Evolutionary conservation across 2,888 invertebrate genomes (phyloP).

Genomic region (Cordilura impudica): DNA sequence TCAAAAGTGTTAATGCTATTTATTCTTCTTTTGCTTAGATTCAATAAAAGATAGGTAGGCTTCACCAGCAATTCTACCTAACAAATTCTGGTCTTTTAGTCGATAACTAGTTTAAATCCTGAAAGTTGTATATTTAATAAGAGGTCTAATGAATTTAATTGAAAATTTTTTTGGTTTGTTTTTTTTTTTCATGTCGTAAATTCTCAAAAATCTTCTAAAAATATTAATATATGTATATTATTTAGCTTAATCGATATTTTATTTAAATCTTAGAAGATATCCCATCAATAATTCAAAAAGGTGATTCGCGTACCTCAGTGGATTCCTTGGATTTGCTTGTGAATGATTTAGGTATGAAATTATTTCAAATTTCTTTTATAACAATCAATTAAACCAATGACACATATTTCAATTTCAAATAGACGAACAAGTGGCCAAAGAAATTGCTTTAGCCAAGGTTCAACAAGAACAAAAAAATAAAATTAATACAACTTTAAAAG

Average conservation of each 20-base stretch:
- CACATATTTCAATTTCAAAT: neutral
- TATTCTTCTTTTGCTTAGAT: no score
- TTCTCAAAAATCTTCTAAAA: no score
- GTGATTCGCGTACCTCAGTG: slow-evolving; percentile 64
- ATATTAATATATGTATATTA: neutral
- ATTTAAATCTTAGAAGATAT: slow-evolving; percentile 45
- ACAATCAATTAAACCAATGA: neutral
- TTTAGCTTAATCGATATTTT: slow-evolving; percentile 10
- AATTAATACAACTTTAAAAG: neutral
- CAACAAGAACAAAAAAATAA: slow-evolving; percentile 15
- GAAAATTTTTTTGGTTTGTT: no score
- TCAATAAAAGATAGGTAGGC: no score
- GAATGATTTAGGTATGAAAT: slow-evolving; percentile 67
- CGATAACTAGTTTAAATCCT: no score
- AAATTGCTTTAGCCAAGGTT: slow-evolving; percentile 22
- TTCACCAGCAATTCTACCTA: no score
- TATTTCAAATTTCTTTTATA: neutral
- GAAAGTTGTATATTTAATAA: no score
- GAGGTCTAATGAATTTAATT: no score
- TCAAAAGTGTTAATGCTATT: no score
- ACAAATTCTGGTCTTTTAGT: no score
- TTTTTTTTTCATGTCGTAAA: no score
- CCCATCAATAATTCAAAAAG: slow-evolving; percentile 48
- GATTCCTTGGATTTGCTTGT: slow-evolving; percentile 68
- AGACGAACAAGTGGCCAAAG: slow-evolving; percentile 46